Percentiles rank a stretch among this genome's conserved stretches.
Evolutionary conservation across 1,140 invertebrate species (phyloP).

Genomic region (Wasmannia auropunctata): DNA sequence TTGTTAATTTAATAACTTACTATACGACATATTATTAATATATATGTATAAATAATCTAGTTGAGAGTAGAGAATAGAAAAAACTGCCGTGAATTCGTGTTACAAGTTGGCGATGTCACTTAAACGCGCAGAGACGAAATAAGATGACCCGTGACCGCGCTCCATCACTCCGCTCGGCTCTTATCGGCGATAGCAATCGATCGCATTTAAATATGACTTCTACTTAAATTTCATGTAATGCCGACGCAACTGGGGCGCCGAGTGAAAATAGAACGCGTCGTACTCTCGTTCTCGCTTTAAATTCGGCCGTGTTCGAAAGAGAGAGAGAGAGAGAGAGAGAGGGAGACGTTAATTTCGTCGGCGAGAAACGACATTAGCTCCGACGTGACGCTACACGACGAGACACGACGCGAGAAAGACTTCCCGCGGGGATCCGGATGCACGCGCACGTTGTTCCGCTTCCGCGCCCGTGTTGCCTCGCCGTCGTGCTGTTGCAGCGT

Average conservation of each 20-base stretch:
- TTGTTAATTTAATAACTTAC: neutral
- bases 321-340: no score
- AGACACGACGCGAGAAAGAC: constrained; percentile 38
- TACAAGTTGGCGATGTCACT: neutral
- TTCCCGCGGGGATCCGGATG: constrained; percentile 42
- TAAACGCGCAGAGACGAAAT: constrained; percentile 8
- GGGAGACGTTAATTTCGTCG: constrained; percentile 17
- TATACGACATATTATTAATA: neutral
- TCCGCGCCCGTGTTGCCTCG: neutral
- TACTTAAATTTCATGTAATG: constrained; percentile 58
- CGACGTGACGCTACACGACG: neutral
- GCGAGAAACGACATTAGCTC: constrained; percentile 19
- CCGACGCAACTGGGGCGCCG: constrained; percentile 44
- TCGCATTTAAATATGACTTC: constrained; percentile 56
- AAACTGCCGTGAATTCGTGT: neutral
- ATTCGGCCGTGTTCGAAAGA: constrained; percentile 28
- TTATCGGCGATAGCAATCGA: constrained; percentile 51
- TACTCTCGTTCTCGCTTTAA: constrained; percentile 4
- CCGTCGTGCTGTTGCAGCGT: neutral
- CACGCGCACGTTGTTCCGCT: constrained; percentile 2
- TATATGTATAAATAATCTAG: no score
- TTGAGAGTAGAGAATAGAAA: no score
- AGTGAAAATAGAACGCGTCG: constrained; percentile 50
- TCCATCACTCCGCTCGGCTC: neutral
- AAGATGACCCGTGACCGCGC: constrained; percentile 42